Percentiles rank a stretch among this genome's conserved stretches.
These are phyloP conservation scores for Campylomormyrus numenius DNA, from an alignment of 2,113 vertebrate species.

Conservation along the genomic window DNA sequence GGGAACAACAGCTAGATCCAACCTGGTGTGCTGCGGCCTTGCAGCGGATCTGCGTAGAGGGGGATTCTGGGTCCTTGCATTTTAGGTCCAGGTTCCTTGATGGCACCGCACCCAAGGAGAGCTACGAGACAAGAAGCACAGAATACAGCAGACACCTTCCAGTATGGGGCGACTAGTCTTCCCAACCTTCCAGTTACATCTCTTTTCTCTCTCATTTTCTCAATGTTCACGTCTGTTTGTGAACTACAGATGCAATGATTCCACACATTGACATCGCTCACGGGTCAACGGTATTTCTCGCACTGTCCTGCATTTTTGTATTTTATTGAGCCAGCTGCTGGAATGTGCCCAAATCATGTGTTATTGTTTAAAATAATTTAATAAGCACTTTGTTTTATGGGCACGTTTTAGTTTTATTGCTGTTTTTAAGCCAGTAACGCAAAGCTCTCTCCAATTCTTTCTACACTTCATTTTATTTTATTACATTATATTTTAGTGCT, in stretches of 20 bases:
- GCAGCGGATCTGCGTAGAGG: neutral
- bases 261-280: neutral
- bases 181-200: neutral
- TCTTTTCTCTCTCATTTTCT: neutral
- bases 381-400: conserved; percentile 64
- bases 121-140: neutral
- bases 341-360: conserved; percentile 32
- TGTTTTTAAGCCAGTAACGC: conserved; percentile 47
- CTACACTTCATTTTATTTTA: conserved; percentile 62
- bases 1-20: neutral
- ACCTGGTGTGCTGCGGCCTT: neutral
- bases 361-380: conserved; percentile 63
- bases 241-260: neutral
- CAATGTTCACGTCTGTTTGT: neutral
- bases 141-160: neutral
- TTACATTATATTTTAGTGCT: conserved; percentile 51
- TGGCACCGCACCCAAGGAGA: too few species aligned
- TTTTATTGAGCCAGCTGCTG: neutral
- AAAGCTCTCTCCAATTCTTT: conserved; percentile 53
- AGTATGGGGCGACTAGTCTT: neutral
- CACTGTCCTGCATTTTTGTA: neutral
- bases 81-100: neutral
- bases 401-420: conserved; percentile 58
- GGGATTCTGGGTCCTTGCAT: neutral
- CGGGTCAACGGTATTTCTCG: neutral